phyloP scores from a whole-genome alignment of 2,888 invertebrate species.

The Heteromurus nitidus region DNA sequence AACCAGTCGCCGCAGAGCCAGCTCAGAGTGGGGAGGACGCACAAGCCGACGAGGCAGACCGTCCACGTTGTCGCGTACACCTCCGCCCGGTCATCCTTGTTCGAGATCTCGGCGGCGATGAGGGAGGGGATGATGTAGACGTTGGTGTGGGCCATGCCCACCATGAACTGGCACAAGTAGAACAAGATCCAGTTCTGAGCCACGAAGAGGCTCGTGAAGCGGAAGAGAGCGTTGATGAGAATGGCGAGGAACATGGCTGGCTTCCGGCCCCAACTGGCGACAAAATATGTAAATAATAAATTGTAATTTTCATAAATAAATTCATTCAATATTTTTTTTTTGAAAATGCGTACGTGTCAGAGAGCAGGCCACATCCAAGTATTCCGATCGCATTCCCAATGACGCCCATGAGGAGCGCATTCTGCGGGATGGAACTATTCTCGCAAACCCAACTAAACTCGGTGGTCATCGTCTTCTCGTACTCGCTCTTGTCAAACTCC shows the following conservation, averaged over 20 bases:
- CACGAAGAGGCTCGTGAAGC: conserved; percentile 61
- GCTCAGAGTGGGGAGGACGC: conserved; percentile 74
- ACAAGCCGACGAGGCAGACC: conserved; percentile 67
- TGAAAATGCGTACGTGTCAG: conserved; percentile 18
- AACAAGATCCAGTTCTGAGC: conserved; percentile 54
- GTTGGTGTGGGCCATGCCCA: conserved; percentile 67
- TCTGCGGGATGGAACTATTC: conserved; percentile 75
- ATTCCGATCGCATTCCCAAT: conserved; percentile 79
- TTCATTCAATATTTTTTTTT: too few species aligned
- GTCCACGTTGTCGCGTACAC: conserved; percentile 66
- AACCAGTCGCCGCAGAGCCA: conserved; percentile 74
- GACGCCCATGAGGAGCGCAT: conserved; percentile 78
- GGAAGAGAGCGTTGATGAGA: conserved; percentile 68
- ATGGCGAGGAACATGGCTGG: conserved; percentile 68
- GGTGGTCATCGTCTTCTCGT: conserved; percentile 69
- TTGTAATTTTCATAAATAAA: too few species aligned
- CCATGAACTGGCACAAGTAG: conserved; percentile 61
- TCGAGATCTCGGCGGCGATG: conserved; percentile 64
- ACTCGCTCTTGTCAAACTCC: conserved; percentile 69
- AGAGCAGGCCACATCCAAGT: conserved; percentile 74
- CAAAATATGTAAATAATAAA: too few species aligned
- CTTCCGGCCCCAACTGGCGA: conserved; percentile 75
- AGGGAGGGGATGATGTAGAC: conserved; percentile 68
- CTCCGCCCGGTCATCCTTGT: conserved; percentile 63
- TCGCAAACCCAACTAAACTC: conserved; percentile 71